Conservation (phyloP, 2,888 invertebrate genomes). For the Phytoseiulus persimilis region DNA sequence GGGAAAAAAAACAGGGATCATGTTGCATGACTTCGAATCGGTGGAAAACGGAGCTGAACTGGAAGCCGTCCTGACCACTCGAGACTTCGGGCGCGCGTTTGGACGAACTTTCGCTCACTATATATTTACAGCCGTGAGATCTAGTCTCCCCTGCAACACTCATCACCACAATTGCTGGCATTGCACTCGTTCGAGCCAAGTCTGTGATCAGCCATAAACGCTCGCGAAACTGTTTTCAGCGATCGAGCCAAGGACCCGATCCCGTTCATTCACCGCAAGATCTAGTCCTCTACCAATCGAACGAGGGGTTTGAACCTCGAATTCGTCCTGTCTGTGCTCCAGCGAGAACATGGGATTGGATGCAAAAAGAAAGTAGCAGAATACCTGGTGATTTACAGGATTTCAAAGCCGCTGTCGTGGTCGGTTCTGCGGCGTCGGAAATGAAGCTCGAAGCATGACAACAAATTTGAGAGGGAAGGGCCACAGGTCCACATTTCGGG, state of each 20-base stretch:
- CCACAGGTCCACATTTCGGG: too few species aligned
- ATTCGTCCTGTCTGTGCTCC: not conserved
- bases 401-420: too few species aligned
- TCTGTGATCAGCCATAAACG: not conserved
- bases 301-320: not conserved
- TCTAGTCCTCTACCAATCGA: not conserved
- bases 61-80: not conserved
- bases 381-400: too few species aligned
- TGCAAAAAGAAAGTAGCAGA: too few species aligned
- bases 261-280: not conserved
- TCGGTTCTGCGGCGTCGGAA: too few species aligned
- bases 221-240: not conserved
- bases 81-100: not conserved
- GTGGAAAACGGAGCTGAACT: not conserved
- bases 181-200: not conserved
- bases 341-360: too few species aligned
- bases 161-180: not conserved
- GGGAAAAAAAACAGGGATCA: not conserved
- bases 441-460: too few species aligned
- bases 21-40: not conserved
- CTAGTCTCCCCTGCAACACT: not conserved
- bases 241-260: not conserved
- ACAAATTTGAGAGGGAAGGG: too few species aligned
- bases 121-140: not conserved
- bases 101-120: not conserved